Percentiles rank a stretch among this genome's conserved stretches.
Conservation (phyloP, 2,113 vertebrate genomes). For the Aphelocoma coerulescens region DNA sequence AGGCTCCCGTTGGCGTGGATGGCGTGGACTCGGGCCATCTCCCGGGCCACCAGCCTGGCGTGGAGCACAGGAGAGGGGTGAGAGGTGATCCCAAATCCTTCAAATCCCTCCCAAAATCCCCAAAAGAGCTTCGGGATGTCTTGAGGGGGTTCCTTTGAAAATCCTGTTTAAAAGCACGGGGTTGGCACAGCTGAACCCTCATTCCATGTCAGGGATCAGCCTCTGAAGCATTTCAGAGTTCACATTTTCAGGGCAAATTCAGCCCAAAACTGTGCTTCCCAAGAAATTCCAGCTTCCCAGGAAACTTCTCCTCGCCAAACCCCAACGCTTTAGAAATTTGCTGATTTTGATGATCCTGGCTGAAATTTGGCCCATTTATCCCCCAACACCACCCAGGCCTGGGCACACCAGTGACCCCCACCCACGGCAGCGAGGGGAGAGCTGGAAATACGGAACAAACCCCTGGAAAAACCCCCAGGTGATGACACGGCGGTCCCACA, state of each 20-base stretch:
- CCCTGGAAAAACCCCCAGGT: background rate
- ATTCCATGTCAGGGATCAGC: fast-evolving
- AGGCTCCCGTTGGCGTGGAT: constrained; percentile 95
- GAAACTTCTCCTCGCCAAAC: background rate
- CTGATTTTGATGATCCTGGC: fast-evolving
- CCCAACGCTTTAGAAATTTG: fast-evolving
- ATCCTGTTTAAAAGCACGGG: fast-evolving
- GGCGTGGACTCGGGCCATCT: constrained; percentile 93
- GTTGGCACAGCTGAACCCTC: background rate
- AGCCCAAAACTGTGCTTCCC: background rate
- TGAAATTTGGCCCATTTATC: background rate
- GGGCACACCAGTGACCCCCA: fast-evolving
- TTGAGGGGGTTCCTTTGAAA: fast-evolving
- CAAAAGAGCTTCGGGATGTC: fast-evolving
- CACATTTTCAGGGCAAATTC: background rate
- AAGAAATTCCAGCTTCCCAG: fast-evolving
- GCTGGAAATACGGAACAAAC: background rate
- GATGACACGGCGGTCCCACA: background rate
- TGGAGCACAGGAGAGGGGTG: background rate
- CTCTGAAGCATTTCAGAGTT: background rate
- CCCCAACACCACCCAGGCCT: background rate
- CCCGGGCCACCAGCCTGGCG: constrained; percentile 85
- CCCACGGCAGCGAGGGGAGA: background rate
- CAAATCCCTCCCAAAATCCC: background rate
- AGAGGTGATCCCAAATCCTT: background rate